phyloP scores from a whole-genome alignment of 2,113 vertebrate species.

The Cephalopholis sonnerati region DNA sequence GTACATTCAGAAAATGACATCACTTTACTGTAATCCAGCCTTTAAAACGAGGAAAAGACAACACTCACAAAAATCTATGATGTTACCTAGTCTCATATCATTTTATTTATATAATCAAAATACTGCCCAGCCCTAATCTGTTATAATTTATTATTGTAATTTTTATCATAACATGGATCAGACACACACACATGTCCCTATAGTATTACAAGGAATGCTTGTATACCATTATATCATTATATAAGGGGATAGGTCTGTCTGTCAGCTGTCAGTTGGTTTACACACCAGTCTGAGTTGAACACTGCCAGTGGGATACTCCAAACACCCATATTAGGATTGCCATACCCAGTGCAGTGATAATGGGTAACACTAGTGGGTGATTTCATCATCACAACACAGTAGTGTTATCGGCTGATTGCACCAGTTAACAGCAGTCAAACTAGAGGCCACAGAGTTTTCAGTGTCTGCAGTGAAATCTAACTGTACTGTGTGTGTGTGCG shows the following conservation, averaged over 20 bases:
- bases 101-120: too few relatives aligned
- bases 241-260: background rate
- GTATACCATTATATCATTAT: background rate
- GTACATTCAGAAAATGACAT: too few relatives aligned
- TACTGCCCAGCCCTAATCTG: too few relatives aligned
- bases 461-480: slow-evolving; percentile 35
- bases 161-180: background rate
- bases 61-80: too few relatives aligned
- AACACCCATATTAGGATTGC: background rate
- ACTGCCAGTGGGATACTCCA: background rate
- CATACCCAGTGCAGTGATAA: background rate
- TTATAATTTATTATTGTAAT: background rate
- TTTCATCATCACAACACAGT: slow-evolving; percentile 20
- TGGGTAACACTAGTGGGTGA: background rate
- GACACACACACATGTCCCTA: background rate
- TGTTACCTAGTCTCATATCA: too few relatives aligned
- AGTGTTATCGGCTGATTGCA: background rate
- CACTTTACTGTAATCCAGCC: too few relatives aligned
- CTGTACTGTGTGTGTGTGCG: slow-evolving; percentile 19
- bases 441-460: slow-evolving; percentile 9
- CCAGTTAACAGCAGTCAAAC: slow-evolving; percentile 15
- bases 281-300: background rate
- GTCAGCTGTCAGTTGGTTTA: background rate
- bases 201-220: too few relatives aligned
- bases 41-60: too few relatives aligned